phyloP scores from a whole-genome alignment of 2,113 vertebrate genomes.

The Cinclus cinclus region DNA sequence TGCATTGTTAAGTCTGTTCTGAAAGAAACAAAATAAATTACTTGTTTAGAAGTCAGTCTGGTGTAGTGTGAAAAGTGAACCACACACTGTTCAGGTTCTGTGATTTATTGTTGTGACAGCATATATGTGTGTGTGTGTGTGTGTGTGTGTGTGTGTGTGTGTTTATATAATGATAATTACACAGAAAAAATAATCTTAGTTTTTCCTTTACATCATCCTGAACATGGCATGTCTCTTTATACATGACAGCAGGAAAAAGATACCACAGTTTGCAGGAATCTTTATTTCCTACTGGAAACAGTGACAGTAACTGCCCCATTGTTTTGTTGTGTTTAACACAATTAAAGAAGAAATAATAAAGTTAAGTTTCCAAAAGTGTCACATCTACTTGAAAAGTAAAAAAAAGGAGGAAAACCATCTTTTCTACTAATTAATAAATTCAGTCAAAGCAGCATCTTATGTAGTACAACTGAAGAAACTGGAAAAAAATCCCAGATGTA shows the following conservation, averaged over 20 bases:
- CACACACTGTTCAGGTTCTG: background rate
- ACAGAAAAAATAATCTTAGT: background rate
- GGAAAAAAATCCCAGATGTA: background rate
- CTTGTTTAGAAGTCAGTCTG: background rate
- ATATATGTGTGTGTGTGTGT: background rate
- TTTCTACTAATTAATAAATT: background rate
- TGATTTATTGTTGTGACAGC: background rate
- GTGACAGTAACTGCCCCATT: background rate
- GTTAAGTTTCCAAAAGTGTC: background rate
- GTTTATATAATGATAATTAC: background rate
- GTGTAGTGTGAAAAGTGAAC: background rate
- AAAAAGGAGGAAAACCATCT: background rate
- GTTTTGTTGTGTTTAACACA: background rate
- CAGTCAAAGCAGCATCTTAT: background rate
- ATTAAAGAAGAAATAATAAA: background rate
- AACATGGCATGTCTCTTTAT: background rate
- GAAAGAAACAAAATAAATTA: background rate
- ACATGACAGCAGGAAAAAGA: background rate
- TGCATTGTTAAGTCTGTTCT: background rate
- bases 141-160: fast-evolving
- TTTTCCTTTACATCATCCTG: background rate
- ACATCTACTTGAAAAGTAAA: background rate
- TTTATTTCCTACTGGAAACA: background rate
- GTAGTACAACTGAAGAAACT: background rate
- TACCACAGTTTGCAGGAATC: background rate